These are phyloP conservation scores for Stenchaetothrips biformis DNA, from an alignment of 2,888 invertebrate species.

Conservation along the genomic window DNA sequence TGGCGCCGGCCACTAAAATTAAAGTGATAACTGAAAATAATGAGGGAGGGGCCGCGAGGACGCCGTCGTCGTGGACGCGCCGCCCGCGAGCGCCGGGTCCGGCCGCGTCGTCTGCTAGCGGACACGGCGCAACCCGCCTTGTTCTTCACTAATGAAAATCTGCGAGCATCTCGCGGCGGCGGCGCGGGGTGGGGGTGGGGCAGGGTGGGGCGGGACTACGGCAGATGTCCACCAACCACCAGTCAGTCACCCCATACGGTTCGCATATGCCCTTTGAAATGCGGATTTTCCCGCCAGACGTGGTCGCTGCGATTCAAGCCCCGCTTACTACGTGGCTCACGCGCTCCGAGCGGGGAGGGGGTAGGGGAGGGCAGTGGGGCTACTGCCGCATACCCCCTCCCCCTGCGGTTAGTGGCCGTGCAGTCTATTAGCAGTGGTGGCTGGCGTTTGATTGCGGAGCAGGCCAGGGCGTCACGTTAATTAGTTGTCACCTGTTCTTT, in stretches of 20 bases:
- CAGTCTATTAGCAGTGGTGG: constrained; percentile 10
- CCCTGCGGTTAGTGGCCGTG: background rate
- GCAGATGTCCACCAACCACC: too few relatives aligned
- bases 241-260: too few relatives aligned
- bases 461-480: constrained; percentile 2
- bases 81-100: too few relatives aligned
- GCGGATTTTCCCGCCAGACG: too few relatives aligned
- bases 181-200: background rate
- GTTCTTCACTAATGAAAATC: too few relatives aligned
- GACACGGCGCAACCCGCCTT: too few relatives aligned
- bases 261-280: too few relatives aligned
- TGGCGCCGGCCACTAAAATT: background rate
- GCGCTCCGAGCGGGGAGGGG: too few relatives aligned
- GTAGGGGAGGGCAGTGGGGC: too few relatives aligned
- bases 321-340: too few relatives aligned
- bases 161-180: background rate
- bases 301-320: too few relatives aligned
- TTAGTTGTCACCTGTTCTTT: background rate
- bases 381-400: background rate
- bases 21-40: constrained; percentile 24
- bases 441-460: constrained; percentile 13
- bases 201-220: background rate
- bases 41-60: background rate
- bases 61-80: background rate
- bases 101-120: too few relatives aligned